phyloP scores from a whole-genome alignment of 1,140 invertebrate genomes.

The Littorina saxatilis region DNA sequence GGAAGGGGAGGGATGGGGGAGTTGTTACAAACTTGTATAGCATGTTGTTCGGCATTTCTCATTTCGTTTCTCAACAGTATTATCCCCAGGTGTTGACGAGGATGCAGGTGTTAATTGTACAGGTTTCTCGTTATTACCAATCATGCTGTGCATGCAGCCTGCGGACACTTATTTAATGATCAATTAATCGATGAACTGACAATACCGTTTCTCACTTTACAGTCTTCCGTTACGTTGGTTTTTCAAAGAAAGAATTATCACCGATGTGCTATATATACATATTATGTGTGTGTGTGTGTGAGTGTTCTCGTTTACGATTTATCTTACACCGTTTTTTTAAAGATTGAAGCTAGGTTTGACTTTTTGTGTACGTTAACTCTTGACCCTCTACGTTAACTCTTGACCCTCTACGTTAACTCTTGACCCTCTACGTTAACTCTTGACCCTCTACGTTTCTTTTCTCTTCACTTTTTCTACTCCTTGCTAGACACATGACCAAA shows the following conservation, averaged over 20 bases:
- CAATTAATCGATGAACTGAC: background rate
- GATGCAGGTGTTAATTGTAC: background rate
- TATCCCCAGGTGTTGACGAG: background rate
- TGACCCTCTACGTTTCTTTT: background rate
- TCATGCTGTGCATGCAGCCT: slow-evolving; percentile 26
- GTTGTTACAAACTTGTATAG: background rate
- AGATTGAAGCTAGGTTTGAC: slow-evolving; percentile 15
- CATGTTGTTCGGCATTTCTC: slow-evolving; percentile 20
- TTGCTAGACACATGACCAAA: slow-evolving; percentile 23
- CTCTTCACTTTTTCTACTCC: background rate
- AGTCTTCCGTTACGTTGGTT: slow-evolving; percentile 35
- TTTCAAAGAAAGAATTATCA: background rate
- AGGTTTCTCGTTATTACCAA: background rate
- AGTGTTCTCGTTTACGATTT: background rate
- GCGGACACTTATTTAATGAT: background rate
- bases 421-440: too few relatives aligned
- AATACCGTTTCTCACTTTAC: background rate
- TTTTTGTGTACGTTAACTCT: too few relatives aligned
- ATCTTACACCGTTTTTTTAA: background rate
- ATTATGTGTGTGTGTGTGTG: background rate
- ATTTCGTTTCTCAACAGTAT: slow-evolving; percentile 31
- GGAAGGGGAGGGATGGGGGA: too few relatives aligned
- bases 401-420: too few relatives aligned
- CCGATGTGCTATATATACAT: background rate
- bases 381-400: too few relatives aligned